A percentile compares a stretch with the other conserved stretches of the same genome.
phyloP scores from a whole-genome alignment of 1,140 invertebrate genomes.

The Hestina assimilis region DNA sequence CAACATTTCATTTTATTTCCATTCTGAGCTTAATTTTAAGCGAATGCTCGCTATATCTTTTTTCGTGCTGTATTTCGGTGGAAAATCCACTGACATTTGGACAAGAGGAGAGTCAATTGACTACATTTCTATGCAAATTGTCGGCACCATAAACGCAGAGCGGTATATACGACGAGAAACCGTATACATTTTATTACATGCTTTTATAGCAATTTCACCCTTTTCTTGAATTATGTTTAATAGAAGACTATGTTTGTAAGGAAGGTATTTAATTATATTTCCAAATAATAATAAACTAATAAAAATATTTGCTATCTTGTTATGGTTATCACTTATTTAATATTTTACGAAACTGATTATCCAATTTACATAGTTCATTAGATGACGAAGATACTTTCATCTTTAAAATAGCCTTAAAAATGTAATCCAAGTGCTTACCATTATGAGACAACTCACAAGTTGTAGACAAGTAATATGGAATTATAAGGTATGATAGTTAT shows the following conservation, averaged over 20 bases:
- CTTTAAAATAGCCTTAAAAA: no score
- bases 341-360: no score
- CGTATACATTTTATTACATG: slow-evolving; percentile 3
- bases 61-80: not conserved
- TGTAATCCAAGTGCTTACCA: no score
- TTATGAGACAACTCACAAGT: no score
- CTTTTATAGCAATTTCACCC: not conserved
- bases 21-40: not conserved
- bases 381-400: no score
- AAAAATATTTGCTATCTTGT: no score
- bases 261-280: no score
- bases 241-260: not conserved
- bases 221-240: not conserved
- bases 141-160: not conserved
- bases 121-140: slow-evolving; percentile 10
- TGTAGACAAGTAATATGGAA: no score
- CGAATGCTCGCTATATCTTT: not conserved
- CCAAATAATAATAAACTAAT: no score
- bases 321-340: no score
- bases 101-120: slow-evolving; percentile 5
- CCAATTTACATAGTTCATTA: no score
- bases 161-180: not conserved
- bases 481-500: no score
- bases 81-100: slow-evolving; percentile 4
- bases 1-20: not conserved